Conservation (phyloP, 2,113 vertebrate genomes). For the Ellobius talpinus region DNA sequence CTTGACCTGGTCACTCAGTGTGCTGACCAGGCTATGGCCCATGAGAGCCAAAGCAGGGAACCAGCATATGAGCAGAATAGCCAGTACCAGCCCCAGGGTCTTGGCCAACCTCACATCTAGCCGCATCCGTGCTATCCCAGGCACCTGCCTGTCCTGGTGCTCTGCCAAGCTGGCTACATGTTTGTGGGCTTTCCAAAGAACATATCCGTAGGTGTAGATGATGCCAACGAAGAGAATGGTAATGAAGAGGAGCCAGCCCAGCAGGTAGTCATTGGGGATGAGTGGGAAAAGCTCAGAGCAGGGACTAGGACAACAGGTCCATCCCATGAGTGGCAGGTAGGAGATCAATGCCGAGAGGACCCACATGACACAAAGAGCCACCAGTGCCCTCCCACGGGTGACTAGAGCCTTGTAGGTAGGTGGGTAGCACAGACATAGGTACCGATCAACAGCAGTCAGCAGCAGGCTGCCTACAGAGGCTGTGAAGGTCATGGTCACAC, state of each 20-base stretch:
- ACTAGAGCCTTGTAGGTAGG: slow-evolving; percentile 91
- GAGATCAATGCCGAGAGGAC: slow-evolving; percentile 85
- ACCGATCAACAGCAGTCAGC: slow-evolving; percentile 94
- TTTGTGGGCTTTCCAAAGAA: slow-evolving; percentile 92
- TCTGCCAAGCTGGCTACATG: slow-evolving; percentile 90
- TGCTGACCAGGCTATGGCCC: slow-evolving; percentile 86
- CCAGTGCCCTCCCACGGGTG: slow-evolving; percentile 89
- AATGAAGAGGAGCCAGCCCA: slow-evolving; percentile 89
- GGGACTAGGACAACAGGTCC: slow-evolving; percentile 90
- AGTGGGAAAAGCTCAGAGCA: slow-evolving; percentile 94
- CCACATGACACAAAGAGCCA: slow-evolving; percentile 90
- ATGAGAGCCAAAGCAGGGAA: slow-evolving; percentile 92
- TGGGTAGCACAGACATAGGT: slow-evolving; percentile 92
- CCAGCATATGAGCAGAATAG: slow-evolving; percentile 93
- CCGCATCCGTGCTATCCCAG: slow-evolving; percentile 89
- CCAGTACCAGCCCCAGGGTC: slow-evolving; percentile 92
- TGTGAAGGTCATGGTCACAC: slow-evolving; percentile 93
- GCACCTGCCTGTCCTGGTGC: slow-evolving; percentile 70
- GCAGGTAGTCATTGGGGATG: slow-evolving; percentile 88
- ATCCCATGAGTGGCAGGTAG: slow-evolving; percentile 93
- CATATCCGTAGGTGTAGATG: slow-evolving; percentile 88
- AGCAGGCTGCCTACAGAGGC: slow-evolving; percentile 95
- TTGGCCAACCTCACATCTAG: slow-evolving; percentile 94
- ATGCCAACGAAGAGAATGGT: slow-evolving; percentile 90
- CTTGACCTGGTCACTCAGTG: slow-evolving; percentile 84